Evolutionary conservation across 2,888 invertebrate species (phyloP), one percentile per base, ranked within the genome.

Genomic region (Oegoconia quadripuncta): DNA sequence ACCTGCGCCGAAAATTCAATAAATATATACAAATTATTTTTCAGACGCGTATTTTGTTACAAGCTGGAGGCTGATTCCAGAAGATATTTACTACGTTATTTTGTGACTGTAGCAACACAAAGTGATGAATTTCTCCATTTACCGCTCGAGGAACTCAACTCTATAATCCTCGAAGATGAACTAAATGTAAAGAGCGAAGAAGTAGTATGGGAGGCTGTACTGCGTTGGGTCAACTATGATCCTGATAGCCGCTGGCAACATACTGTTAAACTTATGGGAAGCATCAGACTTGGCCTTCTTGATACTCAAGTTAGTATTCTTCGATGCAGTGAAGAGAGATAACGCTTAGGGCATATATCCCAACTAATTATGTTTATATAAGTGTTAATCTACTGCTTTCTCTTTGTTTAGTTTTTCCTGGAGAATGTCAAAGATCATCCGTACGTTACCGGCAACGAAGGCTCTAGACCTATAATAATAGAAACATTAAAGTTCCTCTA

Each of bases 401-500:
- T 37, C 16, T 48, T 39, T 46, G 36, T 54, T 64, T n/a, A 96
- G 88, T 97, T 93, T 74, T 97, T 97, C 74, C 89, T 97, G 70
- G 97, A 97, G 72, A 93, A 93, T 64, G 95, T 96, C 0, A 96
- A 95, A 72, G 94, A 95, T 48, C 96, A 97, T 72, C 92, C 92
- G 0, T 97, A 95, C 72, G 95, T 98, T 0, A 90, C 91, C 8
- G 92, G 92, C 34, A 93, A 94, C 64, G 95, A 95, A 48, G 92
- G 92, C 7, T 96, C 97, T 52, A 91, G 95, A 11, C 96, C 97
- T 0, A 91, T 97, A 48, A 93, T 97, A 46, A 95, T 97, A 22
- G 96, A 97, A 73, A 96, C 97, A 0, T 82, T 97, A 25, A 95
- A 95, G 68, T 97, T 97, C 74, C 89, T 97, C 31, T 97, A 97